Evolutionary conservation across 23 tunicate genomes (phyloP), one percentile per base, ranked within the genome.

Genomic region (Botrylloides violaceus): DNA sequence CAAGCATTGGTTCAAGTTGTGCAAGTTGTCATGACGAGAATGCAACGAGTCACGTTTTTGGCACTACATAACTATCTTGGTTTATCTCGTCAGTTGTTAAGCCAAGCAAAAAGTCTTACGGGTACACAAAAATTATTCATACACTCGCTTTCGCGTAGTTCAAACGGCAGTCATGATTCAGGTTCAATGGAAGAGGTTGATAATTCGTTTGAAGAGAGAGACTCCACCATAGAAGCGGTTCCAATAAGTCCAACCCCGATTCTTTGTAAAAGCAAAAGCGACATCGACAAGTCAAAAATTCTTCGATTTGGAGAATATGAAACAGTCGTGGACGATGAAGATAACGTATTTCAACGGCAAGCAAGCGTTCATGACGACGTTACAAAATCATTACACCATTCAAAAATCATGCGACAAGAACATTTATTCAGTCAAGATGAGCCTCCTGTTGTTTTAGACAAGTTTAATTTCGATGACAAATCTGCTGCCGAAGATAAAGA

Each of bases 11-110:
- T 95, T 32, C 99, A 90, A 33, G 83, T 95, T 12, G 99, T 95
- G 21, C 99, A 95, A 39, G 89, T 87, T 2, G 92, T 95, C 28
- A 95, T 87, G 99, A 90, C 95, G 9, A 59, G 99, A 29, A 58
- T 95, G 76, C 99, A 95, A 39, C 91, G 99, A 26, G 99, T 95
- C 2, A 95, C 99, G 6, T 95, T 95, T 43, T 73, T 95, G 15
- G 99, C 99, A 4, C 80, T 95, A n/a, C 99, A 95, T 58, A 90
- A 95, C 49, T 95, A 95, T 70, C 80, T 95, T 5, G 98, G 92
- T 6, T 66, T 90, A 0, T 83, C 97, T 1, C 90, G 83, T 35
- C 89, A 90, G 75, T 60, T 90, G 20, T 50, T 90, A 50, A 75
- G 65, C 3, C 97, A 88, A 3, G 97, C 70, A 25, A 63, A 63